Evolutionary conservation across 1,140 invertebrate species (phyloP), one percentile per base, ranked within the genome.

Genomic region (Philopotamus ludificatus): DNA sequence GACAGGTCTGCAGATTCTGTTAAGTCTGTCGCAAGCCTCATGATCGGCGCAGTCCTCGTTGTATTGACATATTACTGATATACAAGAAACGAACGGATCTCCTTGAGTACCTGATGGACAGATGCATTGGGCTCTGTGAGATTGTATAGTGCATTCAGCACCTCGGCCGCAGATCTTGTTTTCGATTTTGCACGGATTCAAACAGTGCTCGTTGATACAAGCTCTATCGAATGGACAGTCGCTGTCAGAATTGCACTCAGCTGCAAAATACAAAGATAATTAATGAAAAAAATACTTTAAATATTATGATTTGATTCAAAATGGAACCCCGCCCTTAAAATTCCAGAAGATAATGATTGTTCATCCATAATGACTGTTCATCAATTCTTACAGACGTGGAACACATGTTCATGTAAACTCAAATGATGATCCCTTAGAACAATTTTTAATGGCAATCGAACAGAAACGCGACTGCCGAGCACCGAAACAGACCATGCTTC

Each of bases 31-130:
- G 73, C 93, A 95, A 21, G 89, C 85, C 76, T 95, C 91, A 63
- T 91, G 85, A 73, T 91, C 86, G 3, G 89, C 88, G 72, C 94
- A 96, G 69, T 95, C 93, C 73, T 94, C 91, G 73, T 95, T 93
- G 71, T 92, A 92, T 70, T 91, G 89, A 72, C 94, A 95, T 28
- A 89, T 84, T 1, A 89, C 89, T 8, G 87, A 85, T 34, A 94
- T 87, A 73, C 92, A 94, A n/a, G 89, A 86, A 0, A 90, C 76
- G 49, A 85, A 82, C 1, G 92, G 88, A 75, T 93, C 86, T 21
- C 93, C 93, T 76, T 94, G 92, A 3, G 89, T 92, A 28, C 92
- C 92, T 9, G 83, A 72, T 39, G 92, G 92, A 77, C 93, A 95
- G 51, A 84, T 84, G 73, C 94, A 96, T 63, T 89, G 88, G 1